These are phyloP conservation scores for Diplolepis rosae DNA, from an alignment of 2,888 invertebrate species.

Conservation along the genomic window DNA sequence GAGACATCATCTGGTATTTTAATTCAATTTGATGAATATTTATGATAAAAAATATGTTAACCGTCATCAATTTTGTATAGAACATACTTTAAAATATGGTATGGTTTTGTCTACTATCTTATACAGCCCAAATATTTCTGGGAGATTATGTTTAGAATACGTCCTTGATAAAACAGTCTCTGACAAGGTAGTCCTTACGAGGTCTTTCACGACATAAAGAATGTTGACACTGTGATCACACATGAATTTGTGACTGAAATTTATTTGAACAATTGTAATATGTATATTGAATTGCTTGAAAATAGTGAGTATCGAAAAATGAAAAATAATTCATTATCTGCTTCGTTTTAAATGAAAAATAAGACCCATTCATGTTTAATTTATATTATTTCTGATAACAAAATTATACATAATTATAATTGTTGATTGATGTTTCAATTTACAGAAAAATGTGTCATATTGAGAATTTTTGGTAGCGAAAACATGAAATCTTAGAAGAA, in stretches of 20 bases:
- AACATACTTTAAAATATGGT: neutral
- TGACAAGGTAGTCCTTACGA: slow-evolving; percentile 54
- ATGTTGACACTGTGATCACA: slow-evolving; percentile 33
- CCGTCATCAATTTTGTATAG: neutral
- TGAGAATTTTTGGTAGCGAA: no score
- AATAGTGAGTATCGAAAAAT: neutral
- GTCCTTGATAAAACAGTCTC: slow-evolving; percentile 38
- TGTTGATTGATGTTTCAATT: no score
- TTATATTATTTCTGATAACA: no score
- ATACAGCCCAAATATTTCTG: neutral
- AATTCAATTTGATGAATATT: no score
- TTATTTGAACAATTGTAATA: neutral
- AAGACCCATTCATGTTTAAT: no score
- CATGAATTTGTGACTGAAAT: slow-evolving; percentile 2
- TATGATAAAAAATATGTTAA: neutral
- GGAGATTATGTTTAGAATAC: slow-evolving; percentile 45
- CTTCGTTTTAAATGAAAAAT: no score
- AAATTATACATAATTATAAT: no score
- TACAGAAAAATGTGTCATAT: no score
- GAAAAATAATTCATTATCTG: no score
- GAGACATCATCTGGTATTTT: no score
- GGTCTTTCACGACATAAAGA: slow-evolving; percentile 35
- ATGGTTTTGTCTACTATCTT: neutral
- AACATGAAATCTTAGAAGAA: no score
- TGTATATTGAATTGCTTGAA: neutral